Evolutionary conservation across 2,888 invertebrate species (phyloP).

Genomic region (Mimachlamys varia): DNA sequence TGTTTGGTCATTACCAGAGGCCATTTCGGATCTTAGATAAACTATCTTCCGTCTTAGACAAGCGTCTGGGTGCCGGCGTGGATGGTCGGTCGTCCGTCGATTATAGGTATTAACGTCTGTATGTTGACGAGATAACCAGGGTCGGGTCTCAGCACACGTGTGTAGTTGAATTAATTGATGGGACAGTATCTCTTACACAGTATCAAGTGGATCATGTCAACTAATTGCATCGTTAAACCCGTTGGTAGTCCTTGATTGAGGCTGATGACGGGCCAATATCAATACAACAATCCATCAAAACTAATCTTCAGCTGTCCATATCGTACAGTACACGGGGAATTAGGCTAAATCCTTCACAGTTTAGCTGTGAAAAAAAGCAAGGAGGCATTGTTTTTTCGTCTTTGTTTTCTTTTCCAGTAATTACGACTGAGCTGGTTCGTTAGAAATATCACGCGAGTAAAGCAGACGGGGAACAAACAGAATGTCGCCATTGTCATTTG

Average conservation of each 20-base stretch:
- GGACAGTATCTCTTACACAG: background rate
- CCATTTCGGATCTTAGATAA: background rate
- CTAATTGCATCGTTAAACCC: constrained; percentile 1
- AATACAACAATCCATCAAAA: background rate
- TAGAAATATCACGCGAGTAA: no score
- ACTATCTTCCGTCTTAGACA: background rate
- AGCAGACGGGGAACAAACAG: no score
- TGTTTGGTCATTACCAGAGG: background rate
- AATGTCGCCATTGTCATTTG: no score
- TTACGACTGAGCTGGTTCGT: no score
- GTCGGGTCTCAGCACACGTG: background rate
- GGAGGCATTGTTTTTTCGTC: no score
- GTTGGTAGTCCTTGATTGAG: background rate
- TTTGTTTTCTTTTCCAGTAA: no score
- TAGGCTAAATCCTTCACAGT: no score
- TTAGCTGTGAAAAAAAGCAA: no score
- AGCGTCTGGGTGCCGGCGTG: background rate
- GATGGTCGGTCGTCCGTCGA: background rate
- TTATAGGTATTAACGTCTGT: background rate
- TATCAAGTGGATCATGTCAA: background rate
- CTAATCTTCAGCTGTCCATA: no score
- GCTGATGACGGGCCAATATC: background rate
- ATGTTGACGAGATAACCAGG: background rate
- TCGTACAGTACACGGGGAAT: no score
- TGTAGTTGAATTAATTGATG: background rate